Evolutionary conservation across 2,888 invertebrate species (phyloP).

Genomic region (Notodonta ziczac): DNA sequence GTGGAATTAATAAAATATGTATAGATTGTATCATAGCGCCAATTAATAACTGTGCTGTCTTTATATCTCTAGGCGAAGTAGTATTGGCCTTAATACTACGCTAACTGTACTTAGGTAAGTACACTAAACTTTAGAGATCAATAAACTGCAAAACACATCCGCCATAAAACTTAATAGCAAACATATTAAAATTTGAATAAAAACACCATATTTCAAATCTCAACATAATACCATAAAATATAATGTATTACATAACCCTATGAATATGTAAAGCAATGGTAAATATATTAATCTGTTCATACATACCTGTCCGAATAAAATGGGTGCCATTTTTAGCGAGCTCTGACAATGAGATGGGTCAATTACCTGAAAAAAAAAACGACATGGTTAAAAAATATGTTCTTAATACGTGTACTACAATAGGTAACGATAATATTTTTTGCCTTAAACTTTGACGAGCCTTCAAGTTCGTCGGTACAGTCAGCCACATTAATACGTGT

Average conservation of each 20-base stretch:
- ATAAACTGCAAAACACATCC: not conserved
- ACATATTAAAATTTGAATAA: too few relatives aligned
- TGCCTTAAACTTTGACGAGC: not conserved
- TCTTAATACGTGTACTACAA: conserved; percentile 22
- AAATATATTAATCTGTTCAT: conserved; percentile 21
- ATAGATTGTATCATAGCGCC: too few relatives aligned
- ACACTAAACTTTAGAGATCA: not conserved
- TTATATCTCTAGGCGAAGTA: too few relatives aligned
- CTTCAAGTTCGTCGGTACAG: not conserved
- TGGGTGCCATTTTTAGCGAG: conserved; percentile 21
- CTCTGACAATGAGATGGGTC: conserved; percentile 51
- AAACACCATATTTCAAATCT: too few relatives aligned
- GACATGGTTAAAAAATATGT: conserved; percentile 45
- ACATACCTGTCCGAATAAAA: conserved; percentile 34
- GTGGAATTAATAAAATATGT: too few relatives aligned
- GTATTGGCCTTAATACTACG: too few relatives aligned
- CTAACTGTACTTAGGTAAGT: not conserved
- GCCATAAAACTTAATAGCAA: not conserved
- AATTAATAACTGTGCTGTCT: too few relatives aligned
- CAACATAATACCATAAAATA: not conserved
- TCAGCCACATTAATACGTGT: not conserved
- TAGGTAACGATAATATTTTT: conserved; percentile 4
- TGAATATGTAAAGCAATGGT: conserved; percentile 3
- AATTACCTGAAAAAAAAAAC: conserved; percentile 71
- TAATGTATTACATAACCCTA: not conserved